Evolutionary conservation across 2,113 vertebrate species (phyloP).

Genomic region (Rutilus rutilus): DNA sequence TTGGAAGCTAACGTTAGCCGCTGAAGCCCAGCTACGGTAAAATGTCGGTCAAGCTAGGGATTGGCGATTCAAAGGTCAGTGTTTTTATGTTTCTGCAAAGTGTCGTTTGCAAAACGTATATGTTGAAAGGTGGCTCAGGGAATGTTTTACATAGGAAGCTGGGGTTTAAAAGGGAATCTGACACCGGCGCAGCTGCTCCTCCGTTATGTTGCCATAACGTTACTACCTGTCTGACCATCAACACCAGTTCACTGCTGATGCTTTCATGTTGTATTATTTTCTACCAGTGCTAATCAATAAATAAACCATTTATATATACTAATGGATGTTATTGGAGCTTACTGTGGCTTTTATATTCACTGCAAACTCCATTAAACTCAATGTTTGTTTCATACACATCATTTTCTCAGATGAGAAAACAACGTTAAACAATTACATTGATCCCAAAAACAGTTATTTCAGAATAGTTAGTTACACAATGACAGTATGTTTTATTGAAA

Average conservation of each 20-base stretch:
- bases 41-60: constrained; percentile 72
- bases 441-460: background rate
- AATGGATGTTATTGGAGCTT: background rate
- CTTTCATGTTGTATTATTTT: background rate
- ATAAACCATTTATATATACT: background rate
- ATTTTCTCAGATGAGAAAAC: background rate
- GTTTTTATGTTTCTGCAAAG: background rate
- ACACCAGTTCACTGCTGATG: background rate
- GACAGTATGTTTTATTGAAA: background rate
- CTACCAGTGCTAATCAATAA: background rate
- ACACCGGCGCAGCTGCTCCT: constrained; percentile 9
- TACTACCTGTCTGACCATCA: background rate
- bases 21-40: constrained; percentile 37
- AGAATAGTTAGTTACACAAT: background rate
- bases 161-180: constrained; percentile 11
- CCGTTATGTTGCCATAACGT: constrained; percentile 9
- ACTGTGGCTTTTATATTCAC: background rate
- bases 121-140: background rate
- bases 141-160: constrained; percentile 2
- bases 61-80: constrained; percentile 72
- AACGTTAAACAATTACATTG: background rate
- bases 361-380: background rate
- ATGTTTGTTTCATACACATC: background rate
- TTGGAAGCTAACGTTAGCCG: constrained; percentile 27
- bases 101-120: background rate